Evolutionary conservation across 2,113 vertebrate species (phyloP).

Genomic region (Rhabdomys dilectus): DNA sequence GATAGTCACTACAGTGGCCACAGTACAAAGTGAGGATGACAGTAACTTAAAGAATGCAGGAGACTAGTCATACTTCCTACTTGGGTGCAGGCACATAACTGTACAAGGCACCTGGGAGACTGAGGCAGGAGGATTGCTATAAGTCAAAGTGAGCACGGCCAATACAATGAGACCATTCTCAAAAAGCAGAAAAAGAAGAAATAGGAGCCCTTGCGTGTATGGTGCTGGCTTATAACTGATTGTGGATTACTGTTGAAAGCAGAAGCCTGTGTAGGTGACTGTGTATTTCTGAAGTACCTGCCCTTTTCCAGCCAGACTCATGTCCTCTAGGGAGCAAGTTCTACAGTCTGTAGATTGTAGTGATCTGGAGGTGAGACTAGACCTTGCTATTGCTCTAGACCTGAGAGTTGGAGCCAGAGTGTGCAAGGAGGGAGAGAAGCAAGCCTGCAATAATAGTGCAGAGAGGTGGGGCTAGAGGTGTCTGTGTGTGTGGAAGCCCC

Average conservation of each 20-base stretch:
- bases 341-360: background rate
- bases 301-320: background rate
- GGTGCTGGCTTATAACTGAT: background rate
- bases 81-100: too few species aligned
- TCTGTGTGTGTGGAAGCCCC: background rate
- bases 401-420: background rate
- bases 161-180: background rate
- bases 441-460: background rate
- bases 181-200: background rate
- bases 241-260: accelerated
- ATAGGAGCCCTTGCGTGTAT: accelerated
- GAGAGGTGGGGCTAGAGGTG: background rate
- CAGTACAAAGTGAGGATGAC: background rate
- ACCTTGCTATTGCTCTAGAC: background rate
- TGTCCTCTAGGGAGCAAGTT: background rate
- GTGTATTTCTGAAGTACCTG: background rate
- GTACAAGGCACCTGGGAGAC: background rate
- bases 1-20: background rate
- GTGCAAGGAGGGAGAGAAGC: background rate
- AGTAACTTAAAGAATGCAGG: background rate
- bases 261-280: background rate
- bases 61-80: background rate
- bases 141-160: background rate
- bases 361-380: background rate
- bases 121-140: background rate